Evolutionary conservation across 2,113 vertebrate species (phyloP), one percentile per base, ranked within the genome.

Genomic region (Mungos mungo): DNA sequence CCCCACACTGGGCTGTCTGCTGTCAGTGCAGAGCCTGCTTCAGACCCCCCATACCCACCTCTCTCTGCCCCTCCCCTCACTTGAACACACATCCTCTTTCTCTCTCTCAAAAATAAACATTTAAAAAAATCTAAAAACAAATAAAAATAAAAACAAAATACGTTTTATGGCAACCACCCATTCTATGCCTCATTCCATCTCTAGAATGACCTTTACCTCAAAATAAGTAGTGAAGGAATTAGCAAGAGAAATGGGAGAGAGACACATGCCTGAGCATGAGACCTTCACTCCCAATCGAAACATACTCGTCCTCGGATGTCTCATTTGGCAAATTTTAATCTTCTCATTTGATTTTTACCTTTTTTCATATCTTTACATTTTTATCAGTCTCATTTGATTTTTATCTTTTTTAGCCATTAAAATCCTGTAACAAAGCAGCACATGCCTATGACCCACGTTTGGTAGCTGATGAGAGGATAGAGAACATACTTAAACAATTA

Each of bases 371-470:
- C 74, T 77, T 47, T 27, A 77, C 15, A 76, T 31, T 77, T 77
- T 77, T 77, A 77, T 47, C 41, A 45, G 7, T 47, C 14, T 77
- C 27, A 18, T 77, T 47, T 68, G 50, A 60, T 94, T 95, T 90
- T 90, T 16, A 50, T 92, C 86, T 94, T 85, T 54, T 90, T 88
- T 54, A 68, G 80, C 4, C 90, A 47, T 86, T 90, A 72, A 81
- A 95, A 94, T 96, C 77, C 88, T 94, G 19, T 81, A 90, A 86
- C 23, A 85, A 97, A 94, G 90, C 66, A 79, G 86, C 86, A 95
- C 87, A 88, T 82, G 90, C n/a, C 92, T 41, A 82, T 93, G 97
- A 97, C 93, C 88, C 94, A 94, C 94, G 97, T 98, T 90, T 68
- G 83, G 69, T 96, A 95, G 66, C 90, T 97, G 95, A 76, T 57